A percentile compares a stretch with the other conserved stretches of the same genome.
Evolutionary conservation across 2,888 invertebrate species (phyloP).

Genomic region (Scaptomyza cyrtandrae): DNA sequence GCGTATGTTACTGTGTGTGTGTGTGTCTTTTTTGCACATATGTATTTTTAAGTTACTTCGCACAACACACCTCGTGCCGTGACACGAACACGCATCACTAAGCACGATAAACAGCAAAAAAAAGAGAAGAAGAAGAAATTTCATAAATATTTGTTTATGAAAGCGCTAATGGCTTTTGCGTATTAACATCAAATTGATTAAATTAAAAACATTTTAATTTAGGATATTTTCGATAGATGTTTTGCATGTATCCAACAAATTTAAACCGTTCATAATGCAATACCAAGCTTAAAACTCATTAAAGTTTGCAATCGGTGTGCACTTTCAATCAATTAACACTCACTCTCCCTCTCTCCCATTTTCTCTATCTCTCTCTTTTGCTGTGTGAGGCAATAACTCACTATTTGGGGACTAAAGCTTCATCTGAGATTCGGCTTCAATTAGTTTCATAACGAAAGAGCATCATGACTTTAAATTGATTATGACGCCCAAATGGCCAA

Average conservation of each 20-base stretch:
- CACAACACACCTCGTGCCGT: neutral
- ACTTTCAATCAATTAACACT: slow-evolving; percentile 9
- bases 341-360: too few relatives aligned
- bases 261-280: too few relatives aligned
- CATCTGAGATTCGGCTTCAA: slow-evolving; percentile 26
- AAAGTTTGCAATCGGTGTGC: slow-evolving; percentile 2
- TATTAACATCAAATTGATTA: too few relatives aligned
- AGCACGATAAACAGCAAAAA: too few relatives aligned
- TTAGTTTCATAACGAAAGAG: slow-evolving; percentile 29
- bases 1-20: neutral
- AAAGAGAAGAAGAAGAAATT: too few relatives aligned
- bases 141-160: too few relatives aligned
- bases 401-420: neutral
- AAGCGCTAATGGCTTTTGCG: too few relatives aligned
- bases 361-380: too few relatives aligned
- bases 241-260: too few relatives aligned
- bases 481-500: slow-evolving; percentile 22
- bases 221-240: neutral
- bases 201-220: neutral
- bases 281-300: neutral
- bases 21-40: neutral
- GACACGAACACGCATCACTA: slow-evolving; percentile 14
- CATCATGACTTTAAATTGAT: slow-evolving; percentile 29
- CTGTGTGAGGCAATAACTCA: neutral
- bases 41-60: slow-evolving; percentile 47